These are phyloP conservation scores for Rafetus swinhoei DNA, from an alignment of 2,113 vertebrate genomes.

Conservation along the genomic window DNA sequence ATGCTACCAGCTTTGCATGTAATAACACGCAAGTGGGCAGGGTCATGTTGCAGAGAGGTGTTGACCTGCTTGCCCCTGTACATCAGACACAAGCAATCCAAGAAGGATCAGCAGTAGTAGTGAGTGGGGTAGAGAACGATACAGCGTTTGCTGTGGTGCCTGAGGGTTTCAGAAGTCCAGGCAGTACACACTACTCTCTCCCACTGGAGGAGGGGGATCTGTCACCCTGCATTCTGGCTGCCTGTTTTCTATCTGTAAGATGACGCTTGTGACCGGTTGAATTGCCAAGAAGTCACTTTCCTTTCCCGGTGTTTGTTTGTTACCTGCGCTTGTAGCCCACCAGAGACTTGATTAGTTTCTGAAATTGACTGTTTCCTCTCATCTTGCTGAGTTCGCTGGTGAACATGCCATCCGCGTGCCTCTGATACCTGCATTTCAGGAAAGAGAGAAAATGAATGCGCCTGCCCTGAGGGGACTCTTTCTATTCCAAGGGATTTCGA, in stretches of 20 bases:
- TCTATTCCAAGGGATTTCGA: neutral
- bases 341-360: constrained; percentile 74
- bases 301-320: neutral
- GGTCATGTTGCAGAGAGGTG: neutral
- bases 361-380: constrained; percentile 69
- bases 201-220: neutral
- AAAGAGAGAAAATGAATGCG: accelerated
- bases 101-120: neutral
- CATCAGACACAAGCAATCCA: neutral
- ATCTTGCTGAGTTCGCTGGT: constrained; percentile 80
- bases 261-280: neutral
- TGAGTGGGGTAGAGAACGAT: neutral
- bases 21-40: neutral
- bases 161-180: neutral
- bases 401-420: constrained; percentile 79
- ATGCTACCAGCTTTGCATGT: neutral
- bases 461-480: neutral
- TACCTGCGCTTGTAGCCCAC: constrained; percentile 73
- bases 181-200: neutral
- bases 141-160: neutral
- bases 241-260: neutral
- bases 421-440: constrained; percentile 48
- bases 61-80: neutral
- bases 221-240: neutral
- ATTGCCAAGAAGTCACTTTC: neutral